phyloP scores from a whole-genome alignment of 2,888 invertebrate genomes.

The Conomelus anceps region DNA sequence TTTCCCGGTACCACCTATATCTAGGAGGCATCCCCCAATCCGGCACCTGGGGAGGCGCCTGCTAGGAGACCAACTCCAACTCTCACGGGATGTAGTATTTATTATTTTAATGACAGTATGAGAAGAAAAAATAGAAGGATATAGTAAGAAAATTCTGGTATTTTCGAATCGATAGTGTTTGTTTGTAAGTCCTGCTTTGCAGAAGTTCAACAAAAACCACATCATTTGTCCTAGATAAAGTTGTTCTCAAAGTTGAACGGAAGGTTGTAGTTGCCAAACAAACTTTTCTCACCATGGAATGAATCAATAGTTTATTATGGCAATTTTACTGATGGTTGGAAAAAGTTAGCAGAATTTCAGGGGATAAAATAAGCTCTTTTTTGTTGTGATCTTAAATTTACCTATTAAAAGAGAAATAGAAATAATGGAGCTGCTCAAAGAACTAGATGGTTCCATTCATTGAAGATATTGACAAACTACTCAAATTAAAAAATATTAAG shows the following conservation, averaged over 20 bases:
- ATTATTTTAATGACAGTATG: no score
- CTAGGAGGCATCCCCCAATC: no score
- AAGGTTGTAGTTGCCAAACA: neutral
- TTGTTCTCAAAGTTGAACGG: neutral
- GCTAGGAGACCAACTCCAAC: no score
- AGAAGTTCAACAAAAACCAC: neutral
- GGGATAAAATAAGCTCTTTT: neutral
- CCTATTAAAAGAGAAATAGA: neutral
- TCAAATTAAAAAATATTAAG: neutral
- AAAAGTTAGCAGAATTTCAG: neutral
- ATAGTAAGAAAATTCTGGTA: no score
- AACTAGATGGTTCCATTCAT: neutral
- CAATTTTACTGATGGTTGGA: neutral
- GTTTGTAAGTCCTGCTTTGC: neutral
- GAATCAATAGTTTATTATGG: neutral
- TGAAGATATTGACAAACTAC: neutral
- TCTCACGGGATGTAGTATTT: no score
- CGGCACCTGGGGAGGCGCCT: no score
- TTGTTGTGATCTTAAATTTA: neutral
- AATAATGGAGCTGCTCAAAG: neutral
- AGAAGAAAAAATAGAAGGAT: no score
- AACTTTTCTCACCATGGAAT: neutral
- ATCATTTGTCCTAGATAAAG: neutral
- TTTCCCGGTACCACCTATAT: no score
- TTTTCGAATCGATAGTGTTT: no score